Evolutionary conservation across 1,140 invertebrate genomes (phyloP).

Genomic region (Subanguina moxae): DNA sequence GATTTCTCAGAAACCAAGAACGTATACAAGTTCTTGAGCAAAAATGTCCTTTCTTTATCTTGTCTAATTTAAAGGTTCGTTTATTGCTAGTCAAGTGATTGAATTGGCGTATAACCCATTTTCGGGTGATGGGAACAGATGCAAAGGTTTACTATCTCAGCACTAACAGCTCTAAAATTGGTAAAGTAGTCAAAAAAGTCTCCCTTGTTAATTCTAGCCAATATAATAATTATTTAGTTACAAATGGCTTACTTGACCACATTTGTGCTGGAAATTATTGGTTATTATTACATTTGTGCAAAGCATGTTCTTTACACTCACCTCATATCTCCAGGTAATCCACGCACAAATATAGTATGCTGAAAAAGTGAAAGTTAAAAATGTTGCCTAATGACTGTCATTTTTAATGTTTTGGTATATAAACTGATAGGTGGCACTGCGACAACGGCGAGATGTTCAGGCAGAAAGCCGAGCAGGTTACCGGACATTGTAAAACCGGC

Average conservation of each 20-base stretch:
- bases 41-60: background rate
- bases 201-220: constrained; percentile 3
- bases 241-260: constrained; percentile 23
- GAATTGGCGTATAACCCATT: background rate
- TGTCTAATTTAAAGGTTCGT: background rate
- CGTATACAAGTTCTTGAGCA: too few relatives aligned
- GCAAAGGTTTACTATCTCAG: constrained; percentile 1
- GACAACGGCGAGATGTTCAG: too few relatives aligned
- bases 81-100: background rate
- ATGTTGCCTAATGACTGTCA: too few relatives aligned
- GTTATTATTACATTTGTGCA: too few relatives aligned
- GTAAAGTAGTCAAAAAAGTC: constrained; percentile 12
- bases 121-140: background rate
- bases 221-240: constrained; percentile 12
- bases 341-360: constrained; percentile 40
- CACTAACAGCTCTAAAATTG: constrained; percentile 14
- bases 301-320: too few relatives aligned
- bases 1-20: too few relatives aligned
- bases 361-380: constrained; percentile 1
- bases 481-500: too few relatives aligned
- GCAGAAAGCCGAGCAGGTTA: too few relatives aligned
- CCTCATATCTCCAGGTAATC: constrained; percentile 29
- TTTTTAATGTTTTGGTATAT: too few relatives aligned
- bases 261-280: too few relatives aligned
- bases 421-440: too few relatives aligned